Conservation (phyloP, 2,888 invertebrate species). For the Serrognathus titanus region DNA sequence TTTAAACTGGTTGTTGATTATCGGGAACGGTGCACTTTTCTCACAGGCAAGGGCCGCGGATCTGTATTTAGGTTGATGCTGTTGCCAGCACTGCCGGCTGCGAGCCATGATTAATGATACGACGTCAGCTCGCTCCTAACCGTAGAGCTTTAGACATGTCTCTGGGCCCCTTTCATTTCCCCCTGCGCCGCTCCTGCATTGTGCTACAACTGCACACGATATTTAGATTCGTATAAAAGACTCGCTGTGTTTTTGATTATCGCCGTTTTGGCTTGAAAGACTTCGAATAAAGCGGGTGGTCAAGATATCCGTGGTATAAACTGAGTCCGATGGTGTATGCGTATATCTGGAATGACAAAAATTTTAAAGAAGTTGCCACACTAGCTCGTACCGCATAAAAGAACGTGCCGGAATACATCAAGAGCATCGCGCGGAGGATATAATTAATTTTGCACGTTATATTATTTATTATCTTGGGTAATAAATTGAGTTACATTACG, state of each 20-base stretch:
- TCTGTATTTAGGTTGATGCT: constrained; percentile 47
- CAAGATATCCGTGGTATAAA: background rate
- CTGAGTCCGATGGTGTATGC: no score
- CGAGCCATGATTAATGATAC: constrained; percentile 50
- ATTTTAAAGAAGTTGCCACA: background rate
- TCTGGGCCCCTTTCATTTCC: constrained; percentile 42
- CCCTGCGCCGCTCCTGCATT: constrained; percentile 32
- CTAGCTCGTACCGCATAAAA: background rate
- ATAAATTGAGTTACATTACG: background rate
- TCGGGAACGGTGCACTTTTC: constrained; percentile 45
- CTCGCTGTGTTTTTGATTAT: constrained; percentile 48
- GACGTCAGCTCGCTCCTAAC: constrained; percentile 48
- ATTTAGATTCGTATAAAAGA: constrained; percentile 48
- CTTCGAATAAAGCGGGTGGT: constrained; percentile 37
- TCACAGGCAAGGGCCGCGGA: constrained; percentile 41
- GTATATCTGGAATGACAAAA: background rate
- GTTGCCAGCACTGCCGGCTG: constrained; percentile 48
- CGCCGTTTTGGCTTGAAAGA: constrained; percentile 47
- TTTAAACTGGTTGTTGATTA: constrained; percentile 46
- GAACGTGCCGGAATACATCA: no score
- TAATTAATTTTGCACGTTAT: background rate
- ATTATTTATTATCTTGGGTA: background rate
- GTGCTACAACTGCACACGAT: constrained; percentile 45
- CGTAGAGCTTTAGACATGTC: constrained; percentile 50
- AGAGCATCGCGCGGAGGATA: background rate